Conservation (phyloP, 2,888 invertebrate genomes). For the Prionchulus punctatus region DNA sequence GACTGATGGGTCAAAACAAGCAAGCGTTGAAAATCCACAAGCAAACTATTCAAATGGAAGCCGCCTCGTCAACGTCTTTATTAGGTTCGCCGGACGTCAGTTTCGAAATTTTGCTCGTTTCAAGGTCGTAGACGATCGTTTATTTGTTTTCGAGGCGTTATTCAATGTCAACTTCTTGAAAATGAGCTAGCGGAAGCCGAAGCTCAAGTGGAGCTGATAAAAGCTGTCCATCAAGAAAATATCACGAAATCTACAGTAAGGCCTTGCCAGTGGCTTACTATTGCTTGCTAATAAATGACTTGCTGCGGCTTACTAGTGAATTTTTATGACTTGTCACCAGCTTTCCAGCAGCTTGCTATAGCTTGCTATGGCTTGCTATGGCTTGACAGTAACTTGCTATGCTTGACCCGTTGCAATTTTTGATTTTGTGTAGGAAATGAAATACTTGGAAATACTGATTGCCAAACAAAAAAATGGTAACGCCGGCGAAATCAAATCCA, state of each 20-base stretch:
- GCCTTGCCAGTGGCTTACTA: no score
- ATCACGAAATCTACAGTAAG: background rate
- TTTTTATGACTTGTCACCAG: no score
- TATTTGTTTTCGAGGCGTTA: conserved; percentile 16
- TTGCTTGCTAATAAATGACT: no score
- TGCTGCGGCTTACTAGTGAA: no score
- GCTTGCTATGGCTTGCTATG: no score
- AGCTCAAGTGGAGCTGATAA: conserved; percentile 68
- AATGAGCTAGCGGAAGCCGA: conserved; percentile 44
- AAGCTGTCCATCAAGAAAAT: conserved; percentile 50
- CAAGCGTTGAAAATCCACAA: conserved; percentile 64
- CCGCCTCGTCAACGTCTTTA: conserved; percentile 59
- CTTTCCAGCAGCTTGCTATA: no score
- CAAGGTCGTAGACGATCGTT: conserved; percentile 12
- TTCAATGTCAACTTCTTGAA: conserved; percentile 18
- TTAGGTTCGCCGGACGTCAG: no score
- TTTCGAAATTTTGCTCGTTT: conserved; percentile 13
- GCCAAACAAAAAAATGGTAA: conserved; percentile 30
- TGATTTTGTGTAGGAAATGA: conserved; percentile 13
- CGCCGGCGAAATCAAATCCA: conserved; percentile 30
- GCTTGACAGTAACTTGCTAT: no score
- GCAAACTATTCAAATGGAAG: conserved; percentile 64
- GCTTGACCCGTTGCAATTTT: no score
- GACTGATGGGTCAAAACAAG: conserved; percentile 53
- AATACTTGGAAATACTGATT: conserved; percentile 22